Conservation (phyloP, 2,113 vertebrate genomes). For the Alosa alosa region DNA sequence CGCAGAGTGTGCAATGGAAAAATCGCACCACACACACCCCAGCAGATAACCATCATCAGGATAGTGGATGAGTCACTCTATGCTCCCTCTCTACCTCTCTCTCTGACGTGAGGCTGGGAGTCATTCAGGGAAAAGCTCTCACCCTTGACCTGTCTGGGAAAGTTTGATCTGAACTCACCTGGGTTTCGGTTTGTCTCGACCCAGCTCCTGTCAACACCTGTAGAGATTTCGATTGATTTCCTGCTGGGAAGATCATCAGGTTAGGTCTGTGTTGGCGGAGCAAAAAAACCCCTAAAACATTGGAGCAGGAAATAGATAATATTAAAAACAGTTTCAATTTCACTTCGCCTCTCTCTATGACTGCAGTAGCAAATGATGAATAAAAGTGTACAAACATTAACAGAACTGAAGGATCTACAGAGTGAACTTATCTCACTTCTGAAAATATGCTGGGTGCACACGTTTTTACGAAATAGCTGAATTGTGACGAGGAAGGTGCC, state of each 20-base stretch:
- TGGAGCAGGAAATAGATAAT: neutral
- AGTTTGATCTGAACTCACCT: slow-evolving; percentile 14
- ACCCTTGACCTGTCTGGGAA: slow-evolving; percentile 16
- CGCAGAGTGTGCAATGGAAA: neutral
- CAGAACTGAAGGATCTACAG: neutral
- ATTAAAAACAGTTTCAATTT: neutral
- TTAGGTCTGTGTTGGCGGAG: neutral
- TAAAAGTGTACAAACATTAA: neutral
- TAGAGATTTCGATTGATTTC: slow-evolving; percentile 35
- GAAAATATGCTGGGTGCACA: neutral
- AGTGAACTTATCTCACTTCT: neutral
- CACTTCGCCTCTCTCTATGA: neutral
- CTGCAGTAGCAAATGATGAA: neutral
- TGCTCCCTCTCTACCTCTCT: neutral
- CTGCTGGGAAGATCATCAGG: neutral
- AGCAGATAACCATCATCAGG: neutral
- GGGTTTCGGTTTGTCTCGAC: neutral
- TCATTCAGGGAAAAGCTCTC: neutral
- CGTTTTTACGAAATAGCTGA: neutral
- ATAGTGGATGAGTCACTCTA: slow-evolving; percentile 38
- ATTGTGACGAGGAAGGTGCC: neutral
- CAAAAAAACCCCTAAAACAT: too few relatives aligned
- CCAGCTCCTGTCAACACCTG: neutral
- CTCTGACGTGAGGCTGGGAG: neutral
- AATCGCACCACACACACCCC: neutral